Evolutionary conservation across 2,888 invertebrate species (phyloP).

Genomic region (Lamellibrachia satsuma): DNA sequence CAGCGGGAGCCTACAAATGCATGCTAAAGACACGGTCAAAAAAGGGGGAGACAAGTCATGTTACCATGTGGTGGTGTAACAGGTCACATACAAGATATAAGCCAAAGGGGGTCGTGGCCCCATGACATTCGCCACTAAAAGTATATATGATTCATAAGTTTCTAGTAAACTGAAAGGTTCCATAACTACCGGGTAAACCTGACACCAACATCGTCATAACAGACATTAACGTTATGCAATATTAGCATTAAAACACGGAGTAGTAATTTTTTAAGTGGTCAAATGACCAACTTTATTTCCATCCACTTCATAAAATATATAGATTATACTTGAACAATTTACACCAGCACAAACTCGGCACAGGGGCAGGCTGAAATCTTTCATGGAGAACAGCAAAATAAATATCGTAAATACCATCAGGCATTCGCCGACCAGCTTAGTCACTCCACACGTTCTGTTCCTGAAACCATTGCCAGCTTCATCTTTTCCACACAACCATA

Average conservation of each 20-base stretch:
- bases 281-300: slow-evolving; percentile 7
- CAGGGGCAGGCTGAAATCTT: background rate
- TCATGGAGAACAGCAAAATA: background rate
- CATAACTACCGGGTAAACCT: no score
- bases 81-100: no score
- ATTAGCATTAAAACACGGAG: background rate
- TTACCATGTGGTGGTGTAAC: no score
- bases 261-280: background rate
- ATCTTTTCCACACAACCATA: background rate
- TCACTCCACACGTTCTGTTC: background rate
- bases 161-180: no score
- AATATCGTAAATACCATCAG: background rate
- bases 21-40: no score
- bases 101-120: no score
- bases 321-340: slow-evolving; percentile 17
- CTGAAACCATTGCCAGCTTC: background rate
- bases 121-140: no score
- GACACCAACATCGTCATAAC: background rate
- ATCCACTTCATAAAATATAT: slow-evolving; percentile 17
- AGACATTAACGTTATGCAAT: background rate
- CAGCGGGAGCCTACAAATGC: no score
- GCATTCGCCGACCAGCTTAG: background rate
- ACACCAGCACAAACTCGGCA: slow-evolving; percentile 10
- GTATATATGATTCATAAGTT: no score
- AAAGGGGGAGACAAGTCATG: no score